Evolutionary conservation across 2,888 invertebrate species (phyloP).

Genomic region (Eupithecia vulgata): DNA sequence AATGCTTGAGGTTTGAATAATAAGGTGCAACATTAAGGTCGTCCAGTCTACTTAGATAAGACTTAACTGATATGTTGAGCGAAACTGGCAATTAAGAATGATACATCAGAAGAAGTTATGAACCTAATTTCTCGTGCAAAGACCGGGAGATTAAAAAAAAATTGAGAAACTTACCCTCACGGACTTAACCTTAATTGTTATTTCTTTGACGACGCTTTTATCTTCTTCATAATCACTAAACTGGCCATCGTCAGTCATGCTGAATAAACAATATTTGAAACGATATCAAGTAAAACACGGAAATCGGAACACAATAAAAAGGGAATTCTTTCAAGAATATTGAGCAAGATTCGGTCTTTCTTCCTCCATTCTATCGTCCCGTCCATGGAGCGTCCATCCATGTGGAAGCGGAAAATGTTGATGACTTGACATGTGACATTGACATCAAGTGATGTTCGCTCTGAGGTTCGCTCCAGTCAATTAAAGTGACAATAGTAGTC

Average conservation of each 20-base stretch:
- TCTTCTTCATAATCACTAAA: conserved; percentile 78
- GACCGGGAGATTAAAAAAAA: not conserved
- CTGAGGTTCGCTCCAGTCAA: too few species aligned
- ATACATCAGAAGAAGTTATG: not conserved
- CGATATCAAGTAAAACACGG: not conserved
- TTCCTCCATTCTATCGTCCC: too few species aligned
- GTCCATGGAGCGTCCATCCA: too few species aligned
- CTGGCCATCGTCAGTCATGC: conserved; percentile 65
- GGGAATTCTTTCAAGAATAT: not conserved
- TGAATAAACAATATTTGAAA: conserved; percentile 8
- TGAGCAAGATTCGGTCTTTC: too few species aligned
- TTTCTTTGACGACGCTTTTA: conserved; percentile 37
- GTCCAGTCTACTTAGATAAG: not conserved
- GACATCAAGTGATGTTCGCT: too few species aligned
- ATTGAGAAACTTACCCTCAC: conserved; percentile 67
- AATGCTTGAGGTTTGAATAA: not conserved
- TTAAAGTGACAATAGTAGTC: too few species aligned
- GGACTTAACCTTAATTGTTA: conserved; percentile 63
- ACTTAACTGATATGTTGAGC: not conserved
- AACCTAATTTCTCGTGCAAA: not conserved
- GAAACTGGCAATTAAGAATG: not conserved
- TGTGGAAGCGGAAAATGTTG: too few species aligned
- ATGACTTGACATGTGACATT: too few species aligned
- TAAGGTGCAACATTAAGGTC: not conserved
- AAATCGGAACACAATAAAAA: not conserved